Conservation (phyloP, 2,888 invertebrate species). For the Drosophila borborema region DNA sequence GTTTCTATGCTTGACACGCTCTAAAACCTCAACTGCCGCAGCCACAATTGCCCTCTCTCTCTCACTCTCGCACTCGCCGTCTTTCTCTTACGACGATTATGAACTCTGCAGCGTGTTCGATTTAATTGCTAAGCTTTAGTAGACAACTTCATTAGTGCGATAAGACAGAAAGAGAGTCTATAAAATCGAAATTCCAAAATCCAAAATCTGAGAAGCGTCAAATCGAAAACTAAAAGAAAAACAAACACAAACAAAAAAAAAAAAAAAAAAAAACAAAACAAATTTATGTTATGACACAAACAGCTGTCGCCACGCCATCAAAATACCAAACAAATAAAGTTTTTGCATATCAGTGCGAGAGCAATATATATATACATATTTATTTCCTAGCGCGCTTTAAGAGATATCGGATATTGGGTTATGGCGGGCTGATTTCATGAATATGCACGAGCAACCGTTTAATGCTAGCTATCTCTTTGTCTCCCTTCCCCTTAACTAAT, state of each 20-base stretch:
- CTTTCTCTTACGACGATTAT: constrained; percentile 42
- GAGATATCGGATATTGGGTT: constrained; percentile 41
- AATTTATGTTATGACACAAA: constrained; percentile 61
- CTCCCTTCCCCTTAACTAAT: constrained; percentile 40
- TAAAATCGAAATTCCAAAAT: constrained; percentile 42
- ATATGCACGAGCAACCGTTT: constrained; percentile 58
- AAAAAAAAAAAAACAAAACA: constrained; percentile 9
- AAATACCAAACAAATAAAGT: constrained; percentile 28
- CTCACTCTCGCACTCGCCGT: background rate
- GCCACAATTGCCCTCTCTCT: background rate
- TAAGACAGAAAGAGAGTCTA: constrained; percentile 50
- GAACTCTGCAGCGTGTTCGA: constrained; percentile 55
- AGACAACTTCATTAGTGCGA: constrained; percentile 75
- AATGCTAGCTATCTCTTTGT: constrained; percentile 36
- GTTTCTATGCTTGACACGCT: constrained; percentile 27
- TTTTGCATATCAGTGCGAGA: constrained; percentile 66
- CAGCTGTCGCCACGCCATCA: constrained; percentile 43
- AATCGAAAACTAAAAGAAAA: constrained; percentile 16
- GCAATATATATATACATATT: constrained; percentile 36
- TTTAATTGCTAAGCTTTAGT: constrained; percentile 74
- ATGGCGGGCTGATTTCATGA: constrained; percentile 47
- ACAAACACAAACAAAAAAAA: background rate
- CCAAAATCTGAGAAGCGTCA: constrained; percentile 31
- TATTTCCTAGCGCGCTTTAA: constrained; percentile 51
- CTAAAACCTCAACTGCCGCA: constrained; percentile 44